Conservation (phyloP, 2,888 invertebrate genomes). For the Nymphalis c-album region DNA sequence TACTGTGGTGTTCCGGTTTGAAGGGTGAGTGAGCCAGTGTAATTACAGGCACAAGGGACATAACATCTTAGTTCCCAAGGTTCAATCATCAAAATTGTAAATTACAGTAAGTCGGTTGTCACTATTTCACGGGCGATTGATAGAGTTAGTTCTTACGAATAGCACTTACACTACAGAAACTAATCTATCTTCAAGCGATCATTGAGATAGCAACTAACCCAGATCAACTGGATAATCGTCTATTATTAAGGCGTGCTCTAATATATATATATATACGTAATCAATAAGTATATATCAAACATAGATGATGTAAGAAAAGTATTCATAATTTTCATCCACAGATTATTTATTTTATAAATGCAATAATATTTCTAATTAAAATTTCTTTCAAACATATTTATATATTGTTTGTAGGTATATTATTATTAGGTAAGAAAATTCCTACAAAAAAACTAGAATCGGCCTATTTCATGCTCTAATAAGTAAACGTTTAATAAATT, state of each 20-base stretch:
- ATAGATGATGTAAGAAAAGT: background rate
- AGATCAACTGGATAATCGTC: slow-evolving; percentile 8
- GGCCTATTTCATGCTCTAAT: slow-evolving; percentile 36
- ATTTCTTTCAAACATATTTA: background rate
- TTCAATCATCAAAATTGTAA: no score
- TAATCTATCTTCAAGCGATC: background rate
- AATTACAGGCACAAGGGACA: no score
- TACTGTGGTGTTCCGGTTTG: no score
- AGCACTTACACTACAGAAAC: background rate
- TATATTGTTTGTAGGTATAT: background rate
- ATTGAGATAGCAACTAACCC: background rate
- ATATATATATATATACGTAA: background rate
- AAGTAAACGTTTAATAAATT: slow-evolving; percentile 27
- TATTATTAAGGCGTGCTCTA: background rate
- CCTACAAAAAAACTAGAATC: slow-evolving; percentile 14
- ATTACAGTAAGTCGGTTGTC: no score
- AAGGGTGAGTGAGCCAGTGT: no score
- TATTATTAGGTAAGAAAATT: slow-evolving; percentile 13
- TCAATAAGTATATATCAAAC: background rate
- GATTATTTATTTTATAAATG: background rate
- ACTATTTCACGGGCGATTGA: no score
- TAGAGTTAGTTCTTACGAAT: no score
- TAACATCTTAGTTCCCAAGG: no score
- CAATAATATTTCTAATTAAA: background rate
- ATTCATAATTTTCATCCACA: background rate